Evolutionary conservation across 2,888 invertebrate species (phyloP).

Genomic region (Ephialtes manifestator): DNA sequence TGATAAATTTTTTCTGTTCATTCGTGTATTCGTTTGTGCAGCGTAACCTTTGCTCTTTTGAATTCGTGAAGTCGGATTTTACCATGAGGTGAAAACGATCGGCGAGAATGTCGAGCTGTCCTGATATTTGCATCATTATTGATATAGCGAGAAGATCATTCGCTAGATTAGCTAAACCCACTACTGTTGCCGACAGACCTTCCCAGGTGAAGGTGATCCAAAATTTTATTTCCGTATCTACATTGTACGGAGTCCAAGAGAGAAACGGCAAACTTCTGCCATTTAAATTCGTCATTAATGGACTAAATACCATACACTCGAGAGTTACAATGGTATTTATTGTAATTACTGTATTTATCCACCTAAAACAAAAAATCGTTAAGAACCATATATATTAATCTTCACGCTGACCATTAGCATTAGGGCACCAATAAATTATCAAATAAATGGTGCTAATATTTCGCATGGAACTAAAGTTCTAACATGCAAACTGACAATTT

Average conservation of each 20-base stretch:
- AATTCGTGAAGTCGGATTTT: background rate
- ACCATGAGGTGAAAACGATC: background rate
- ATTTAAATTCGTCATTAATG: background rate
- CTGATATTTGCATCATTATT: conserved; percentile 16
- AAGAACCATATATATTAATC: too few species aligned
- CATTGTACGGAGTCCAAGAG: conserved; percentile 17
- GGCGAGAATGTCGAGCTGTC: background rate
- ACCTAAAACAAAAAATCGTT: too few species aligned
- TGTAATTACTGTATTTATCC: too few species aligned
- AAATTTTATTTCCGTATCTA: conserved; percentile 7
- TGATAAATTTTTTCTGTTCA: background rate
- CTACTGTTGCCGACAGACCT: conserved; percentile 1
- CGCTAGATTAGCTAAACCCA: conserved; percentile 13
- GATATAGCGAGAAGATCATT: conserved; percentile 32
- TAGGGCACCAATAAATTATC: too few species aligned
- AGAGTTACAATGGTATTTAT: background rate
- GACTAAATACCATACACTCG: conserved; percentile 2
- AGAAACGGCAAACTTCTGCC: conserved; percentile 26
- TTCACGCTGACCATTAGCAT: too few species aligned
- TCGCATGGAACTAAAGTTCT: too few species aligned
- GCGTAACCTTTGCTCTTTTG: background rate
- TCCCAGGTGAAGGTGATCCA: conserved; percentile 23
- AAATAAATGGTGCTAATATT: too few species aligned
- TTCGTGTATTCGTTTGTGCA: background rate
- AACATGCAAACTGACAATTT: too few species aligned